phyloP scores from a whole-genome alignment of 2,888 invertebrate genomes.

The Strigamia maritima region DNA sequence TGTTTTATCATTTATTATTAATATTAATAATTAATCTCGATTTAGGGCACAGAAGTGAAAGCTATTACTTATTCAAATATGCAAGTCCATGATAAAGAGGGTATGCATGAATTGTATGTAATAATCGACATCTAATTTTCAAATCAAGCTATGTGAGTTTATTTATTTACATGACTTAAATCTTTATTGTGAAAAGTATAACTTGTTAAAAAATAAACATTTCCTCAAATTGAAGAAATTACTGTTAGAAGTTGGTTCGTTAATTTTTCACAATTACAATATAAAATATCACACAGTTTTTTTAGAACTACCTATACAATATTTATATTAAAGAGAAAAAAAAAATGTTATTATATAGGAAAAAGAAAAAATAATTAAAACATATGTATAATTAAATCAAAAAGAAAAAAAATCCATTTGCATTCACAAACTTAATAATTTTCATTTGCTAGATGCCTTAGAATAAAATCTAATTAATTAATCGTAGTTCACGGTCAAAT shows the following conservation, averaged over 20 bases:
- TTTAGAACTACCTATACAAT: not conserved
- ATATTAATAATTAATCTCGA: conserved; percentile 36
- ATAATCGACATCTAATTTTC: conserved; percentile 84
- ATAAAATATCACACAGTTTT: conserved; percentile 10
- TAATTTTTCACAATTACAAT: conserved; percentile 2
- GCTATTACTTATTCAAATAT: conserved; percentile 99
- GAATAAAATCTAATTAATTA: not conserved
- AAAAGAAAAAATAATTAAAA: not conserved
- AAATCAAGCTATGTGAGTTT: not conserved
- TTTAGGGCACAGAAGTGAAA: conserved; percentile 91
- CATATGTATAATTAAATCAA: not conserved
- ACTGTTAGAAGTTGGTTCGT: not conserved
- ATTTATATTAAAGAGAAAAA: not conserved
- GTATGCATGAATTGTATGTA: conserved; percentile 82
- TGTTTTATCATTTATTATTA: no score
- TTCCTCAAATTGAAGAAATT: not conserved
- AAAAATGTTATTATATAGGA: not conserved
- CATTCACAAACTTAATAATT: not conserved
- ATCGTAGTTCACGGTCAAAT: not conserved
- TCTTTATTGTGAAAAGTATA: not conserved
- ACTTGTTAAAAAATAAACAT: conserved; percentile 3
- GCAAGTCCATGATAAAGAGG: conserved; percentile 73
- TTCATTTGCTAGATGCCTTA: not conserved
- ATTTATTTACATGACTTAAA: not conserved
- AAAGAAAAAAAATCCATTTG: not conserved